A percentile compares a stretch with the other conserved stretches of the same genome.
These are phyloP conservation scores for Vesta saturnalis DNA, from an alignment of 2,888 invertebrate genomes.

Conservation along the genomic window DNA sequence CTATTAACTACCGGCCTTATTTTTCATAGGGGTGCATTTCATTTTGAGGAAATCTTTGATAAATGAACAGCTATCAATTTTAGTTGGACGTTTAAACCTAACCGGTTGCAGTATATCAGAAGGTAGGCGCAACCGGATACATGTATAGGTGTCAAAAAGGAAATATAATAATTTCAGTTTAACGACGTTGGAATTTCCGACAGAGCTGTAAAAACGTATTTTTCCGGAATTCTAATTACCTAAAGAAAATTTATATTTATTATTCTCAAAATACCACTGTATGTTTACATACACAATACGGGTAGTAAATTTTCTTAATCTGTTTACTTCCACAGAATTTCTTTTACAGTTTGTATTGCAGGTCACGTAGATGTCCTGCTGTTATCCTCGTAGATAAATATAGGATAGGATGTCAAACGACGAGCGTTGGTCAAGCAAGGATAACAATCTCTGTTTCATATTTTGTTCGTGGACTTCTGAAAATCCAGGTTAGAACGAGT, in stretches of 20 bases:
- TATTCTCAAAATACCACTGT: too few species aligned
- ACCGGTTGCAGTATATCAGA: constrained; percentile 36
- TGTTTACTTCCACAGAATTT: constrained; percentile 17
- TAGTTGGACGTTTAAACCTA: constrained; percentile 44
- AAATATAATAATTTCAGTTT: constrained; percentile 38
- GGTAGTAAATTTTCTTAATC: constrained; percentile 13
- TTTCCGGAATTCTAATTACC: neutral
- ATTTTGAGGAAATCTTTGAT: constrained; percentile 54
- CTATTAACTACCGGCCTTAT: constrained; percentile 54
- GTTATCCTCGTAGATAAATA: constrained; percentile 55
- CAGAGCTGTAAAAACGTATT: constrained; percentile 3
- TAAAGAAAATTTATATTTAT: too few species aligned
- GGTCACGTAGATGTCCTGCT: constrained; percentile 53
- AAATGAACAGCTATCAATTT: constrained; percentile 54
- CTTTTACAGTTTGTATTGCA: constrained; percentile 37
- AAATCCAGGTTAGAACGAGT: constrained; percentile 44
- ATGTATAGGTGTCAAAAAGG: constrained; percentile 36
- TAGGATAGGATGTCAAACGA: constrained; percentile 54
- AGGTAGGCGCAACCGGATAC: constrained; percentile 36
- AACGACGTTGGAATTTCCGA: constrained; percentile 30
- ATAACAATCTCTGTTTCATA: constrained; percentile 55
- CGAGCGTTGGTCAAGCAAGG: constrained; percentile 51
- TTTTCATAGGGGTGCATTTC: constrained; percentile 55
- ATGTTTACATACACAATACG: too few species aligned
- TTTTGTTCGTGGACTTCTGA: constrained; percentile 46